Evolutionary conservation across 2,113 vertebrate species (phyloP), one percentile per base, ranked within the genome.

Genomic region (Toxotes chatareus): DNA sequence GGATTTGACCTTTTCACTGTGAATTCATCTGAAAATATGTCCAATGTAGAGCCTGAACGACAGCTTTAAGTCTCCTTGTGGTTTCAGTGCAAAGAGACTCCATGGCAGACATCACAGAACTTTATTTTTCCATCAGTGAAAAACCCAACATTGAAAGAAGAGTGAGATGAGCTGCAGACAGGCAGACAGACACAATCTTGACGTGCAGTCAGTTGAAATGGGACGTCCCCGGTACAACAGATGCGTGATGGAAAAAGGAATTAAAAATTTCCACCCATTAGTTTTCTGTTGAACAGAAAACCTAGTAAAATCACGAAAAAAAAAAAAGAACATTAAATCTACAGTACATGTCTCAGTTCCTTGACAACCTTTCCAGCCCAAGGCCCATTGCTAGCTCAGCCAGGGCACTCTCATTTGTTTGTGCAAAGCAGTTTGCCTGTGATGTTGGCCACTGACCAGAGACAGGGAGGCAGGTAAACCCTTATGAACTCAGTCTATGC

Each of bases 191-290:
- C 4, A 7, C 56, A 17, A 51, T 42, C 9, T 59, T 21, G 16
- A 10, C 27, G 38, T 49, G 70, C 14, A 44, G 23, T 23, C 27
- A 4, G 78, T 7, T 0, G 68, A 47, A n/a, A 14, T 0, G 79
- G 79, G 87, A 80, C 76, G 0, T 61, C 83, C 83, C 83, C 83
- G 9, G 44, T 10, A 46, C 10, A 62, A 42, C 21, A 79, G 21
- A 55, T 12, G 21, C 5, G 6, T 63, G 68, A 70, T 49, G 63
- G 72, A 77, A 79, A 60, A 55, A 69, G 44, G 36, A 56, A 74
- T 51, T 14, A 4, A 63, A 23, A 6, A 5, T 55, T 80, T 77
- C 72, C 75, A 49, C 42, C 23, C n/a, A 36, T 27, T 27, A 7
- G 6, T 59, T 49, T n/a, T 61, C 38, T 69, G 44, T 49, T 49